phyloP scores from a whole-genome alignment of 2,888 invertebrate genomes.

The Apeira syringaria region DNA sequence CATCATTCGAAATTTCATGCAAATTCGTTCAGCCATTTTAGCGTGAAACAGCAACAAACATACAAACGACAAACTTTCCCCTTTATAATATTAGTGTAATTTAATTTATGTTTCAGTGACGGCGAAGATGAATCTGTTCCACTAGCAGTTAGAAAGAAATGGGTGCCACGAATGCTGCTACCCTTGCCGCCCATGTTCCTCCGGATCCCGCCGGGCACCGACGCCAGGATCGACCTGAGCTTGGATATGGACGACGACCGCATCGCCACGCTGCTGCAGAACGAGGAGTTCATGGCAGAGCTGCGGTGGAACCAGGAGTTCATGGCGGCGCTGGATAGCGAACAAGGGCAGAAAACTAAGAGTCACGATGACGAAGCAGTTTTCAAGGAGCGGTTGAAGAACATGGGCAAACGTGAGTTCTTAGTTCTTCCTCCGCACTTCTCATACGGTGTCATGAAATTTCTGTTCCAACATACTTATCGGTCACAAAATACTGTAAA shows the following conservation, averaged over 20 bases:
- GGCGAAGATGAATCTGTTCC: conserved; percentile 71
- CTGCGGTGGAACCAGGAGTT: conserved; percentile 94
- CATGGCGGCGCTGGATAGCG: conserved; percentile 91
- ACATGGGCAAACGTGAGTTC: conserved; percentile 90
- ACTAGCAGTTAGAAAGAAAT: conserved; percentile 81
- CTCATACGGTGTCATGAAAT: no score
- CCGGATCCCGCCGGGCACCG: conserved; percentile 82
- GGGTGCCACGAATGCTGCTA: conserved; percentile 91
- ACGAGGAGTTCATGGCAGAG: conserved; percentile 95
- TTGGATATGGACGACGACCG: conserved; percentile 92
- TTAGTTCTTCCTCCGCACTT: no score
- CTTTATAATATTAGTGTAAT: background rate
- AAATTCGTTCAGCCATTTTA: no score
- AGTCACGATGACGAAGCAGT: conserved; percentile 87
- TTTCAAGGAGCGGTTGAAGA: conserved; percentile 90
- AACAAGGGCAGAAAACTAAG: conserved; percentile 81
- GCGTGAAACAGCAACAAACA: no score
- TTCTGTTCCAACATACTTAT: no score
- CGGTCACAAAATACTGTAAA: no score
- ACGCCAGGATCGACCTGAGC: conserved; percentile 74
- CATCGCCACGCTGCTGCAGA: conserved; percentile 93
- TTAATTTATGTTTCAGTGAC: conserved; percentile 52
- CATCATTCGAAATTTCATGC: no score
- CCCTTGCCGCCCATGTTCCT: conserved; percentile 92
- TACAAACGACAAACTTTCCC: no score